Evolutionary conservation across 2,113 vertebrate genomes (phyloP), one percentile per base, ranked within the genome.

Genomic region (Sigmodon hispidus): DNA sequence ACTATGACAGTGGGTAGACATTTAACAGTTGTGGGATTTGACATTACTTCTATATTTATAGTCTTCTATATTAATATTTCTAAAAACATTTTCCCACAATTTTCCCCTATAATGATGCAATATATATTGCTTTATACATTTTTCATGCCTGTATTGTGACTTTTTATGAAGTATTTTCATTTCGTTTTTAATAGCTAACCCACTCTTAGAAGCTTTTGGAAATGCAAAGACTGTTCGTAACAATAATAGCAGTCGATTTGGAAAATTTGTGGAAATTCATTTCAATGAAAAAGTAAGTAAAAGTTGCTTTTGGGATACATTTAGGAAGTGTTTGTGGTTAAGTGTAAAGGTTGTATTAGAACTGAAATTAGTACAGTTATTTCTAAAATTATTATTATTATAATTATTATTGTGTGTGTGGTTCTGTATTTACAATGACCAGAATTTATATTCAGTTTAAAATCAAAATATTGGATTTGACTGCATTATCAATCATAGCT

Each of bases 191-290:
- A 97, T 98, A 99, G 99, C 99, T 3, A 99, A 99, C 86, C 99
- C 99, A 1, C 96, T 99, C 1, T 97, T 99, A 91, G 99, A 99
- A 98, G 99, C 99, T 1, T 99, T 99, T 93, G 99, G 99, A 95
- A 99, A 99, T 61, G 99, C 99, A 22, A 99, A 99, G 97, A 99
- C 99, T 1, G 99, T 99, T 96, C 99, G 99, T 26, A 99, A 99
- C 98, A 99, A 99, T 98, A 99, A 99, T 98, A 99, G 99, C 98
- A 99, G 99, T 90, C 99, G 99, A 96, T 99, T 99, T 97, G 99
- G 99, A 59, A 99, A 99, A 98, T 99, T 99, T 96, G 99, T 99
- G 96, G 99, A 99, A 98, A 99, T 99, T 97, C 99, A 99, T 98
- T 99, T 99, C 97, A 99, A 99, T 76, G 99, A 99, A 98, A 99